phyloP scores from a whole-genome alignment of 2,113 vertebrate genomes.

The Laterallus jamaicensis region DNA sequence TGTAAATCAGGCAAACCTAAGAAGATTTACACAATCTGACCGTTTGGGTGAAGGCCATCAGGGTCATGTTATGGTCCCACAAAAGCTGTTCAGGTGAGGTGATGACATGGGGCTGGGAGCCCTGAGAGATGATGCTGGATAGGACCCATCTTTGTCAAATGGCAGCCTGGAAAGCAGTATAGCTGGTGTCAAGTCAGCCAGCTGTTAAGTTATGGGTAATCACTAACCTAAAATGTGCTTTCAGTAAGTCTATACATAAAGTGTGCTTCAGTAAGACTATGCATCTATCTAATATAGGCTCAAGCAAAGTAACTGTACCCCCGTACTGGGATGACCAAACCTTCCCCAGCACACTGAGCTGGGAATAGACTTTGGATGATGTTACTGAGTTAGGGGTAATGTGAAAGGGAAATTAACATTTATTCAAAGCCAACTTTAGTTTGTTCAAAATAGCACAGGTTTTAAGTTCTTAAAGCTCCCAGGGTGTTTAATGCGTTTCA shows the following conservation, averaged over 20 bases:
- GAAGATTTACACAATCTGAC: neutral
- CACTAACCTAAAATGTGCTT: neutral
- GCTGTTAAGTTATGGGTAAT: neutral
- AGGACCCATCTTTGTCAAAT: neutral
- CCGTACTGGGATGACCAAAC: neutral
- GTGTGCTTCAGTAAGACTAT: neutral
- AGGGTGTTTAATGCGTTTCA: neutral
- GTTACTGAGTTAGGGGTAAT: neutral
- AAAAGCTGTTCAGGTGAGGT: neutral
- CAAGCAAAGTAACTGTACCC: neutral
- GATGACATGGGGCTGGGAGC: neutral
- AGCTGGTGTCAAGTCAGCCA: neutral
- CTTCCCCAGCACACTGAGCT: neutral
- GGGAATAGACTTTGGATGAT: neutral
- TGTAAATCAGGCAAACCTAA: neutral
- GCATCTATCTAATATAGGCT: neutral
- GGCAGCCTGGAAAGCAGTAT: neutral
- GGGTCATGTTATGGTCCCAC: neutral
- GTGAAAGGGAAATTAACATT: neutral
- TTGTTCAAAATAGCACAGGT: neutral
- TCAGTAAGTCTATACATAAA: neutral
- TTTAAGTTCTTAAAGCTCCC: neutral
- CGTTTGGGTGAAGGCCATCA: neutral
- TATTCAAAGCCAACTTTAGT: neutral
- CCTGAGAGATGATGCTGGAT: rapidly evolving